Conservation (phyloP, 2,888 invertebrate genomes). For the Acrobasis repandana region DNA sequence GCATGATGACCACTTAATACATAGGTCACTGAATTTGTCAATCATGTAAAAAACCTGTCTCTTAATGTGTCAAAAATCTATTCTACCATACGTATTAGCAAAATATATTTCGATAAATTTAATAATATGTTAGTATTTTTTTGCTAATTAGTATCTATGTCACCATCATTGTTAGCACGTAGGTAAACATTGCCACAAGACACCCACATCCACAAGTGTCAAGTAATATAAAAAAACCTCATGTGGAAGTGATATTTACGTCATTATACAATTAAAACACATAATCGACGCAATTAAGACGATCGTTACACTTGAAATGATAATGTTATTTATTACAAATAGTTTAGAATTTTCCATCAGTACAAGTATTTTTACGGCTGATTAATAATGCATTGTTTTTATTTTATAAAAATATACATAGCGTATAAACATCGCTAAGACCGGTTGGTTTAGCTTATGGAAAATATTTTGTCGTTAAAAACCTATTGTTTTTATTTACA, state of each 20-base stretch:
- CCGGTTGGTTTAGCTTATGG: background rate
- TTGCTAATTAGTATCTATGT: background rate
- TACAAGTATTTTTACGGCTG: background rate
- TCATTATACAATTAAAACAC: slow-evolving; percentile 15
- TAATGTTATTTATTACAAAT: slow-evolving; percentile 18
- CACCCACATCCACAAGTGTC: background rate
- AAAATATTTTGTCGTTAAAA: no score
- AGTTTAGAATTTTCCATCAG: slow-evolving; percentile 15
- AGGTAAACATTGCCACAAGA: background rate
- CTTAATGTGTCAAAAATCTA: no score
- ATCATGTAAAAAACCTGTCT: no score
- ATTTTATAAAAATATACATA: background rate
- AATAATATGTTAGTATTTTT: no score
- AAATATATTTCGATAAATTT: no score
- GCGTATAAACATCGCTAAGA: no score
- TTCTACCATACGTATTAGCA: no score
- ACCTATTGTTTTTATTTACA: no score
- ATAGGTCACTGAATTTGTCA: no score
- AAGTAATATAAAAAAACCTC: slow-evolving; percentile 6
- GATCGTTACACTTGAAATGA: slow-evolving; percentile 12
- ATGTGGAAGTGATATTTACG: background rate
- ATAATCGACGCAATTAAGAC: slow-evolving; percentile 13
- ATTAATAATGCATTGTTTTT: background rate
- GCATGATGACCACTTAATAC: no score
- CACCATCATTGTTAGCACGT: background rate